Evolutionary conservation across 2,113 vertebrate genomes (phyloP).

Genomic region (Psittacula cyanocephala): DNA sequence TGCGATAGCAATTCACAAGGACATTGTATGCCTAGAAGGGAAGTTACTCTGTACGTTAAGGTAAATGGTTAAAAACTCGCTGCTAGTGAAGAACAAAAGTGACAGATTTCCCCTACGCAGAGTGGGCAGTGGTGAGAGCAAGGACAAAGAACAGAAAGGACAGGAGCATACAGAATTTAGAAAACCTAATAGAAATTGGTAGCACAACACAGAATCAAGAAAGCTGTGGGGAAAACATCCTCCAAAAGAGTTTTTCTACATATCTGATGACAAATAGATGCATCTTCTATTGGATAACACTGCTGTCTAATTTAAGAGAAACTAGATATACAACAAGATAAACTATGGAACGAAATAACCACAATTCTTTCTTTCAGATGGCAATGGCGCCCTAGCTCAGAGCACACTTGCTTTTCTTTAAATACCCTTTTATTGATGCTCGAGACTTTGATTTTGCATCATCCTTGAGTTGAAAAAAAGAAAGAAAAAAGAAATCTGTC

Average conservation of each 20-base stretch:
- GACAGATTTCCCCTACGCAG: neutral
- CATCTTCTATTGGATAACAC: neutral
- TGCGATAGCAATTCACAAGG: neutral
- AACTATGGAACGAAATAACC: neutral
- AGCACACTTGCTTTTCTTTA: neutral
- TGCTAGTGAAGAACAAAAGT: neutral
- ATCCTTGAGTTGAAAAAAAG: neutral
- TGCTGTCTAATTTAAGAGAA: neutral
- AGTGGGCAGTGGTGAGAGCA: neutral
- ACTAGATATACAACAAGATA: neutral
- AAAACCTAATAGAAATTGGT: neutral
- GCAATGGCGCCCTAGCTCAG: neutral
- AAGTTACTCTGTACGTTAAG: neutral
- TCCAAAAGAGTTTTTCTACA: neutral
- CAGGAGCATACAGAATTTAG: accelerated
- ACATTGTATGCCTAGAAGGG: neutral
- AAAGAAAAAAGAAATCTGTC: neutral
- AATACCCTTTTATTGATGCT: neutral
- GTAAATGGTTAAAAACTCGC: neutral
- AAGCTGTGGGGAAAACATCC: neutral
- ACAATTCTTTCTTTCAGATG: neutral
- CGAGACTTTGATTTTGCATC: neutral
- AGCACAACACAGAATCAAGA: neutral
- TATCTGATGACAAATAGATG: neutral
- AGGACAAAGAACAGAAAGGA: neutral